These are phyloP conservation scores for Andrena fulva DNA, from an alignment of 2,888 invertebrate species.

Conservation along the genomic window DNA sequence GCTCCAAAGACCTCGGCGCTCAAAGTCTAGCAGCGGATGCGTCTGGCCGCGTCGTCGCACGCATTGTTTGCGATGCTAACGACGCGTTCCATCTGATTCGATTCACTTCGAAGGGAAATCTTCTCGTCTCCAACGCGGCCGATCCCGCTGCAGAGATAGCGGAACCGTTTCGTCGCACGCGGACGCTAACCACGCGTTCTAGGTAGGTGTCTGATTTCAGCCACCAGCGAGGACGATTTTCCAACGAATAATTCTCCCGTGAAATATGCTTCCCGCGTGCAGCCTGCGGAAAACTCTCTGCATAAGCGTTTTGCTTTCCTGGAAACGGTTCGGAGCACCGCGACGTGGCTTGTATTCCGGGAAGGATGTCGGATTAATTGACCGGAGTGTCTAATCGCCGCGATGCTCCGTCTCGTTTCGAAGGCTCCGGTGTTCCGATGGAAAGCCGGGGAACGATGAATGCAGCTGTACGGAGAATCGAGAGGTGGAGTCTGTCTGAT, in stretches of 20 bases:
- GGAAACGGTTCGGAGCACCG: background rate
- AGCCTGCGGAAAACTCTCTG: background rate
- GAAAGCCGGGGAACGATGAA: slow-evolving; percentile 39
- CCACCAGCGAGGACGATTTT: background rate
- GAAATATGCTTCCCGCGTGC: background rate
- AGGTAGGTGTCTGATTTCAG: background rate
- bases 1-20: slow-evolving; percentile 24
- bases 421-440: slow-evolving; percentile 27
- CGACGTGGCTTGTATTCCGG: slow-evolving; percentile 33
- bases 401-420: slow-evolving; percentile 29
- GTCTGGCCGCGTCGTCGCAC: slow-evolving; percentile 40
- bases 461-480: slow-evolving; percentile 30
- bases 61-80: slow-evolving; percentile 59
- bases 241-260: slow-evolving; percentile 15
- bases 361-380: slow-evolving; percentile 43
- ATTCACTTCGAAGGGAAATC: slow-evolving; percentile 23
- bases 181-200: slow-evolving; percentile 6
- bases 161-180: slow-evolving; percentile 6
- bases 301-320: background rate
- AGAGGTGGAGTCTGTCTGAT: slow-evolving; percentile 21
- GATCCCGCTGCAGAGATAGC: background rate
- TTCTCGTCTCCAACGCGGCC: background rate
- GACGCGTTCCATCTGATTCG: slow-evolving; percentile 39
- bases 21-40: slow-evolving; percentile 39
- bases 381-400: slow-evolving; percentile 24